These are phyloP conservation scores for Ooceraea biroi DNA, from an alignment of 1,140 invertebrate species.

Conservation along the genomic window DNA sequence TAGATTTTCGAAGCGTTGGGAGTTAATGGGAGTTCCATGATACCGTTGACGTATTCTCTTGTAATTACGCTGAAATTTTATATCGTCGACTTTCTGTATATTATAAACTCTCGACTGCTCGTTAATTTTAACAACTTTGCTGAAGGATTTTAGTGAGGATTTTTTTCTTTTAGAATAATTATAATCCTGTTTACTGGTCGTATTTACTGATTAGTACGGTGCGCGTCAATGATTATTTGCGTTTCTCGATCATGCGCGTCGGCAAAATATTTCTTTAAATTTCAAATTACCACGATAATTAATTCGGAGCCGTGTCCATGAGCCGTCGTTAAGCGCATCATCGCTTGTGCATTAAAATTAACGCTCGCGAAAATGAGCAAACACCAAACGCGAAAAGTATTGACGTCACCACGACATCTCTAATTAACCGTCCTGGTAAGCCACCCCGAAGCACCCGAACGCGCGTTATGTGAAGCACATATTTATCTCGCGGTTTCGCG, in stretches of 20 bases:
- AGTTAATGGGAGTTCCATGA: neutral
- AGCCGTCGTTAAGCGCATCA: neutral
- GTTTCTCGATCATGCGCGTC: neutral
- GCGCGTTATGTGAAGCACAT: too few species aligned
- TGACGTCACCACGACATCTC: constrained; percentile 8
- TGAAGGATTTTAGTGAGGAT: neutral
- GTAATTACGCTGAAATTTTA: constrained; percentile 38
- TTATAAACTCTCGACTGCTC: neutral
- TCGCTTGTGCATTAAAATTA: neutral
- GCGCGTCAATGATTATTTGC: neutral
- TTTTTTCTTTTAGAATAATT: constrained; percentile 18
- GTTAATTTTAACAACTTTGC: constrained; percentile 39
- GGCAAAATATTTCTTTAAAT: neutral
- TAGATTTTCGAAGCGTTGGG: constrained; percentile 10
- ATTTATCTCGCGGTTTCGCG: constrained; percentile 25
- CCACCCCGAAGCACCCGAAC: too few species aligned
- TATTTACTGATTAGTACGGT: neutral
- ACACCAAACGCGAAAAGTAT: neutral
- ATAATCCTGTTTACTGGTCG: constrained; percentile 2
- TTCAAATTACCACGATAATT: too few species aligned
- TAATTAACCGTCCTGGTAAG: constrained; percentile 1
- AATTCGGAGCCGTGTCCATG: neutral
- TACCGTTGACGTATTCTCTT: neutral
- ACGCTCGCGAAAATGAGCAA: neutral
- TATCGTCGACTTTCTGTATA: constrained; percentile 1